A percentile compares a stretch with the other conserved stretches of the same genome.
Conservation (phyloP, 2,797 vertebrate species). For the Arctocebus calabarensis region DNA sequence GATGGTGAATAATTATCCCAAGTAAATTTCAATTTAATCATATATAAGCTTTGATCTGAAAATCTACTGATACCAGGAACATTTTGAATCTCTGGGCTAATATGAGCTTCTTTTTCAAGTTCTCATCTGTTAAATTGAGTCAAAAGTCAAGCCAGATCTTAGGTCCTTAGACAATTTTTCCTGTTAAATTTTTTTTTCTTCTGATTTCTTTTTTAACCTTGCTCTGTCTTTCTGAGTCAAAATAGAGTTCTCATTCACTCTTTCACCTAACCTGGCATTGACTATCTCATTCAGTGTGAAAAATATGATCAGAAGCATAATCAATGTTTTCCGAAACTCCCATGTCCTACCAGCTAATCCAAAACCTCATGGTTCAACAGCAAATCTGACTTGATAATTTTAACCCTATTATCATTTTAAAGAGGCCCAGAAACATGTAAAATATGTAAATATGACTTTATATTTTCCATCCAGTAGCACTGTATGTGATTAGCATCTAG, state of each 20-base stretch:
- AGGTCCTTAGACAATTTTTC: neutral
- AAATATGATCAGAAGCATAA: conserved; percentile 65
- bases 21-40: conserved; percentile 57
- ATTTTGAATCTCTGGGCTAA: conserved; percentile 50
- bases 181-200: neutral
- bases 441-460: conserved; percentile 65
- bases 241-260: conserved; percentile 11
- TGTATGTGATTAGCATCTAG: conserved; percentile 60
- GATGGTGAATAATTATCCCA: conserved; percentile 41
- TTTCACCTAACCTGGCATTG: conserved; percentile 34
- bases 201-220: neutral
- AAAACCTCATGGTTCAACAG: conserved; percentile 33
- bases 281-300: conserved; percentile 57
- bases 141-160: neutral
- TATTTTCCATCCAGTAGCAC: conserved; percentile 47
- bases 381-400: conserved; percentile 51
- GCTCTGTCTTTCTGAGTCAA: conserved; percentile 37
- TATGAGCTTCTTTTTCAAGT: conserved; percentile 24
- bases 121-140: neutral
- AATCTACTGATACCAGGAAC: neutral
- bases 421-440: conserved; percentile 43
- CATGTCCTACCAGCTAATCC: conserved; percentile 34
- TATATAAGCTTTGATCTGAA: conserved; percentile 21
- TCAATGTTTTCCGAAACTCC: conserved; percentile 51
- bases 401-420: conserved; percentile 44